Conservation (phyloP, 2,888 invertebrate genomes). For the Heliconius ismenius region DNA sequence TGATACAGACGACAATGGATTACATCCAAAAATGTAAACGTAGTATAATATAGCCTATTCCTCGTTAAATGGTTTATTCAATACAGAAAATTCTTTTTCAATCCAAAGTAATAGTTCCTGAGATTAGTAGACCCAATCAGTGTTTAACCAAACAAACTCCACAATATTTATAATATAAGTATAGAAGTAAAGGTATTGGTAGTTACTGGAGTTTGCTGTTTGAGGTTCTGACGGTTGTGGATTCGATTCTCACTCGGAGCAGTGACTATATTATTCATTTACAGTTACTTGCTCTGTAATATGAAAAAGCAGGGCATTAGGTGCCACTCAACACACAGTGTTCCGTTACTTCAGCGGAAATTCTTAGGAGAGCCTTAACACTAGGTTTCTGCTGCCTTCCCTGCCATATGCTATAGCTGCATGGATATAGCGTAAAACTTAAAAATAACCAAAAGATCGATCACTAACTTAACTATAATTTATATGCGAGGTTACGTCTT, state of each 20-base stretch:
- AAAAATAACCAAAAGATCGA: not conserved
- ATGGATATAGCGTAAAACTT: too few species aligned
- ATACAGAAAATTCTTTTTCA: not conserved
- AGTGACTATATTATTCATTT: too few species aligned
- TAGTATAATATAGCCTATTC: too few species aligned
- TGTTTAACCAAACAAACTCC: not conserved
- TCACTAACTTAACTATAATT: constrained; percentile 1
- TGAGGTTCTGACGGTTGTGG: too few species aligned
- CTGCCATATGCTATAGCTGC: not conserved
- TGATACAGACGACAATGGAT: too few species aligned
- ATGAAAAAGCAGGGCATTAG: not conserved
- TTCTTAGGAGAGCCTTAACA: not conserved
- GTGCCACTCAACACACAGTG: not conserved
- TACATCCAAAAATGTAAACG: too few species aligned
- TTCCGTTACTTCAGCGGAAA: not conserved
- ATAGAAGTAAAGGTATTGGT: too few species aligned
- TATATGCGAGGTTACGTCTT: constrained; percentile 6
- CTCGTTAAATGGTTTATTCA: not conserved
- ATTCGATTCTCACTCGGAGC: not conserved
- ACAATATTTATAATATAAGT: too few species aligned
- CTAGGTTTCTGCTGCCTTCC: not conserved
- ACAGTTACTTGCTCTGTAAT: too few species aligned
- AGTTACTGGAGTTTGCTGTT: too few species aligned
- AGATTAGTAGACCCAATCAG: too few species aligned
- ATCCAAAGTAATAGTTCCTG: not conserved